Conservation (phyloP, 2,797 vertebrate genomes). For the Enteromius thamalakanensis region DNA sequence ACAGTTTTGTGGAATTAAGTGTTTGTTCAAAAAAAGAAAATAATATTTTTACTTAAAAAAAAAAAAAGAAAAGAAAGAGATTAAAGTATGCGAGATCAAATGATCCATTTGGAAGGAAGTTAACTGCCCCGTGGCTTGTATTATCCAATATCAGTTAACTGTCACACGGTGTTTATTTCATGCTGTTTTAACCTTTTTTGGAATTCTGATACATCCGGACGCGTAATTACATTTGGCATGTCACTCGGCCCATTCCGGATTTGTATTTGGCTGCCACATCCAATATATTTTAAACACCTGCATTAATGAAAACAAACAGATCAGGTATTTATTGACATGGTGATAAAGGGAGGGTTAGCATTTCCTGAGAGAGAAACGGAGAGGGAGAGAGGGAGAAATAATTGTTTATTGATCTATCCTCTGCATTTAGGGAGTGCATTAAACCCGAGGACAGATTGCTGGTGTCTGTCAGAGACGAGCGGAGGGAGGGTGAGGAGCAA, state of each 20-base stretch:
- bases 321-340: constrained; percentile 63
- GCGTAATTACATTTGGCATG: constrained; percentile 9
- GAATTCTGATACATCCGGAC: not conserved
- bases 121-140: not conserved
- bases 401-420: constrained; percentile 66
- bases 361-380: constrained; percentile 53
- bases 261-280: constrained; percentile 30
- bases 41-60: too few relatives aligned
- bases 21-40: not conserved
- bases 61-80: not conserved
- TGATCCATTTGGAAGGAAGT: not conserved
- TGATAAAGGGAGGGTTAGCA: constrained; percentile 60
- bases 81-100: not conserved
- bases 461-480: constrained; percentile 52
- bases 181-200: not conserved
- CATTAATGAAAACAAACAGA: constrained; percentile 63
- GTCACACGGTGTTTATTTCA: not conserved
- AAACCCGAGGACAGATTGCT: constrained; percentile 61
- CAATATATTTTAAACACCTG: constrained; percentile 49
- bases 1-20: not conserved
- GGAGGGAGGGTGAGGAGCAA: constrained; percentile 33
- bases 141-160: constrained; percentile 8
- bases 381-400: constrained; percentile 55
- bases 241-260: not conserved
- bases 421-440: constrained; percentile 67